phyloP scores from a whole-genome alignment of 1,140 invertebrate genomes.

The Drosophila kohkoa region DNA sequence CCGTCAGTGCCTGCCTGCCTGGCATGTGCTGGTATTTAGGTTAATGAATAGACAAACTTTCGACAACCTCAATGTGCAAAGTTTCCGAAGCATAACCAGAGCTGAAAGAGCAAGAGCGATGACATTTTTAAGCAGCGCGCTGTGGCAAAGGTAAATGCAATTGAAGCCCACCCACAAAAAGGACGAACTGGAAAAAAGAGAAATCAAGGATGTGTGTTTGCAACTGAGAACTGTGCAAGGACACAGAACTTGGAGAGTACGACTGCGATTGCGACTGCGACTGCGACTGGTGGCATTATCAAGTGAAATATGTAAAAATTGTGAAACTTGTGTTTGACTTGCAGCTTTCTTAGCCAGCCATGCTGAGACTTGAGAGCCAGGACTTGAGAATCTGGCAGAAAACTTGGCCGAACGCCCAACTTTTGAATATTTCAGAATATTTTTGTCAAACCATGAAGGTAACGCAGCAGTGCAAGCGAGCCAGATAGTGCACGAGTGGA shows the following conservation, averaged over 20 bases:
- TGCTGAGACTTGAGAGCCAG: conserved; percentile 1
- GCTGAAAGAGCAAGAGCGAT: conserved; percentile 27
- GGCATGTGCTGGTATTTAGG: conserved; percentile 62
- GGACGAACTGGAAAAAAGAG: too few species aligned
- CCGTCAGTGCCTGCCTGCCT: background rate
- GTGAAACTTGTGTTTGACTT: conserved; percentile 77
- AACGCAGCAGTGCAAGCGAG: conserved; percentile 7
- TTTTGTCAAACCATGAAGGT: conserved; percentile 46
- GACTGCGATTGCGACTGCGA: conserved; percentile 4
- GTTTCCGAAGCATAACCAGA: conserved; percentile 48
- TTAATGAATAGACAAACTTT: conserved; percentile 83
- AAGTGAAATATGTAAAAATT: conserved; percentile 50
- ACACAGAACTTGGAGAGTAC: background rate
- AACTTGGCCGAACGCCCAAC: conserved; percentile 55
- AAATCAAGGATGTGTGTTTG: conserved; percentile 45
- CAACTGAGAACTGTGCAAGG: conserved; percentile 12
- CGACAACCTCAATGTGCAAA: conserved; percentile 79
- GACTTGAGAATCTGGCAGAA: conserved; percentile 8
- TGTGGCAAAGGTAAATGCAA: conserved; percentile 66
- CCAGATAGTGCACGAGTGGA: background rate
- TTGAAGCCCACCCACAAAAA: conserved; percentile 41
- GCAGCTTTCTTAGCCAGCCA: conserved; percentile 60
- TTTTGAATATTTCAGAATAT: conserved; percentile 79
- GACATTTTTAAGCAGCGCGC: conserved; percentile 48
- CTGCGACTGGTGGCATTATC: conserved; percentile 32